Percentiles rank a stretch among this genome's conserved stretches.
phyloP scores from a whole-genome alignment of 1,140 invertebrate genomes.

The Aphelenchoides fujianensis region DNA sequence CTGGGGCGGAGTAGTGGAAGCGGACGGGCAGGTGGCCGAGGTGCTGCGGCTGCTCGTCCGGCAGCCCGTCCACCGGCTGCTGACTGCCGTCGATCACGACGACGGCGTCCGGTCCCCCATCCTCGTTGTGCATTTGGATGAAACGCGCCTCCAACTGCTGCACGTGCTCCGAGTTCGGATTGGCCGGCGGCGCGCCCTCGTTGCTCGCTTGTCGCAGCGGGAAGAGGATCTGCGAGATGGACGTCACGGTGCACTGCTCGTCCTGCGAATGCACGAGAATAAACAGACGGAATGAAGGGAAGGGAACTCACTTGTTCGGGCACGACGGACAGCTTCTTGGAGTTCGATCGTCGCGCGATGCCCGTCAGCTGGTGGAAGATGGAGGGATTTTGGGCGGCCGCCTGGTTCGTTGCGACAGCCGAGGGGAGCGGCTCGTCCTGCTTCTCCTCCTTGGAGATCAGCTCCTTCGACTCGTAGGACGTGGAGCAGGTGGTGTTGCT shows the following conservation, averaged over 20 bases:
- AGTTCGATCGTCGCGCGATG: slow-evolving; percentile 28
- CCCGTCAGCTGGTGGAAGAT: slow-evolving; percentile 9
- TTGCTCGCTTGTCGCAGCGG: background rate
- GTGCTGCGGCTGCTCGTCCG: background rate
- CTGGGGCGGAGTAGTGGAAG: slow-evolving; percentile 15
- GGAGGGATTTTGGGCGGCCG: background rate
- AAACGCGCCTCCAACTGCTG: background rate
- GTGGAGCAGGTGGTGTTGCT: slow-evolving; percentile 12
- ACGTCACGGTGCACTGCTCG: slow-evolving; percentile 9
- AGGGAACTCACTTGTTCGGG: no score
- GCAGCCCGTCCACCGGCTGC: background rate
- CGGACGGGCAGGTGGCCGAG: background rate
- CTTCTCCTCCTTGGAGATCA: slow-evolving; percentile 17
- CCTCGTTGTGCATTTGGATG: background rate
- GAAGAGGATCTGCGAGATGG: slow-evolving; percentile 11
- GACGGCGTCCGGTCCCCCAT: background rate
- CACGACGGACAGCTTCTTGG: slow-evolving; percentile 42
- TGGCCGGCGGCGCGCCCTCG: background rate
- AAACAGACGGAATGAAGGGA: no score
- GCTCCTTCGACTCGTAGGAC: slow-evolving; percentile 23
- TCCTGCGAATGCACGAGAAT: no score
- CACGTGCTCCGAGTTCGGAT: background rate
- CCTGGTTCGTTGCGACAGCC: background rate
- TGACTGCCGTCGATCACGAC: background rate
- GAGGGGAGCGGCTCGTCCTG: slow-evolving; percentile 1